A percentile compares a stretch with the other conserved stretches of the same genome.
These are phyloP conservation scores for Picus viridis DNA, from an alignment of 2,797 vertebrate species.

Conservation along the genomic window DNA sequence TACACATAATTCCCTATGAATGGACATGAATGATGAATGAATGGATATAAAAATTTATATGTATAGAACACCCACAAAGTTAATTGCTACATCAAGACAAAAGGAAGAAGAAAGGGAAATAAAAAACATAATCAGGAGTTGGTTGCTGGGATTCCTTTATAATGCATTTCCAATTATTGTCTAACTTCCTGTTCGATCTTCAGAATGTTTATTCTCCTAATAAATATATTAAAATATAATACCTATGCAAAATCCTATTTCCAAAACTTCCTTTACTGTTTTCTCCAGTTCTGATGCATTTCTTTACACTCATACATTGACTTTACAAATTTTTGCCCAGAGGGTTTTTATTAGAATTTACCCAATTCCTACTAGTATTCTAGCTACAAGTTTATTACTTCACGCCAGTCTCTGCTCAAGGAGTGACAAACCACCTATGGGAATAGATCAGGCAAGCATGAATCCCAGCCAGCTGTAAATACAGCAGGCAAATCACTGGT, in stretches of 20 bases:
- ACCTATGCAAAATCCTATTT: neutral
- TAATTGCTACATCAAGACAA: neutral
- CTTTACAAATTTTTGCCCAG: neutral
- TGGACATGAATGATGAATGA: neutral
- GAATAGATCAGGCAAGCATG: conserved; percentile 7
- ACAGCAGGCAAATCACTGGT: conserved; percentile 46
- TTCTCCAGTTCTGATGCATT: neutral
- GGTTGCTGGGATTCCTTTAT: neutral
- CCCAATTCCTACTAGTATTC: neutral
- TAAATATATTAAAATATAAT: neutral
- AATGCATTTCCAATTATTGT: neutral
- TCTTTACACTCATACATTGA: neutral
- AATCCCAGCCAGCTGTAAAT: conserved; percentile 55
- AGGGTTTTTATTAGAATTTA: neutral
- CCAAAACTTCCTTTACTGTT: neutral
- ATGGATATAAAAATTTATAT: neutral
- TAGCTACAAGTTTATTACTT: neutral
- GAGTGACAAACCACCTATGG: conserved; percentile 47
- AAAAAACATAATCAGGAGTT: neutral
- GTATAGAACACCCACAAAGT: fast-evolving
- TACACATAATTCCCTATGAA: neutral
- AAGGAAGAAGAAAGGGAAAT: neutral
- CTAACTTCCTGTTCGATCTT: neutral
- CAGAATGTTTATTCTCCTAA: neutral
- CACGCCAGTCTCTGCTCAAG: conserved; percentile 5